Base-by-base conservation (phyloP, 37 sponge, comb jelly and placozoan species). In the Diacarnus erythraeanus region DNA sequence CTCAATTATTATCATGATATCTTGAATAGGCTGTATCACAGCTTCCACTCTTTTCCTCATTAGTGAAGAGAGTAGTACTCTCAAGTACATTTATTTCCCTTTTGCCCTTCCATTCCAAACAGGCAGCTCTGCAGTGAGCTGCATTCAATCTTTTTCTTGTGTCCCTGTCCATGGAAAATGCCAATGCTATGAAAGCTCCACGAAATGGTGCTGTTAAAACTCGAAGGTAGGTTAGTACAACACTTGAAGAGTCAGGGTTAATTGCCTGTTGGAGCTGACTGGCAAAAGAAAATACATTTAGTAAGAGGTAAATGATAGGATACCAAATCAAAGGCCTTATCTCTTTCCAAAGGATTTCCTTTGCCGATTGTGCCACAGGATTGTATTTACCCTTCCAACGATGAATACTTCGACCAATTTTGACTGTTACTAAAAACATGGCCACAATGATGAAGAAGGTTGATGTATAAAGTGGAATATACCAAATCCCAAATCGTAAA, bases 401-500 rank as follows among this genome's bases (percentile, higher is more conserved):
- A 30, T 43, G 43, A 37, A 25, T 15, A 15, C 61, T 34, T 57
- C 64, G 18, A 34, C 5, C 1, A 12, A 30, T 26, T 47, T 57
- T 75, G 18, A 68, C 5, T 15, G 75, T 68, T 23, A 75, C 76
- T 23, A 26, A 1, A 15, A 74, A 34, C 33, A 60, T 33, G 3
- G 10, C 57, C 3, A 64, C 3, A 10, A 75, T 26, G 36, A 74
- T 74, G 58, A 47, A 38, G 12, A 41, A 22, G 34, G 51, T 58
- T 6, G 54, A 47, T 1, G 67, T n/a, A 59, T 80, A 69, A 33
- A 81, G 81, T 42, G 81, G 81, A 22, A 72, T 38, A 58, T 81
- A 81, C 81, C 81, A 81, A 1, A 72, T 34, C 17, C 43, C 81
- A 81, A 81, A 81, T 40, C 61, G 81, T 12, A 81, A 5, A 33